Evolutionary conservation across 64 coral and sea anemone species (phyloP), one percentile per base, ranked within the genome.

Genomic region (Exaiptasia diaphana): DNA sequence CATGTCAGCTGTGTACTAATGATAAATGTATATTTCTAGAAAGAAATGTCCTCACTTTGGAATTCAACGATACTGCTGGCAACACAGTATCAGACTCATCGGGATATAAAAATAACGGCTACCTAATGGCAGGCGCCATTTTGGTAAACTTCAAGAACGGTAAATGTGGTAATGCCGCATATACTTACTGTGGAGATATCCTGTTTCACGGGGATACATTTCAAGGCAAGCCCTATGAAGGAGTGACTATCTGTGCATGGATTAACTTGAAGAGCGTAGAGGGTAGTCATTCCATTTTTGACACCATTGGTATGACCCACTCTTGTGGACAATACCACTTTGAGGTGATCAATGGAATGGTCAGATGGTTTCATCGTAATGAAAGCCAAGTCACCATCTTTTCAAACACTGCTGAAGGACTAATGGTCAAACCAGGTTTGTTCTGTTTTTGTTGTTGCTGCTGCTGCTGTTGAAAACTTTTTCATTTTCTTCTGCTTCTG

Each of bases 151-250:
- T 99, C 68, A 62, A 85, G 41, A 33, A 89, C 25, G 80, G 90
- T 38, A 79, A 71, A 31, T 99, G 95, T 53, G 90, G 90, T 9
- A 99, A 99, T 21, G 95, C 95, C 12, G 95, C 95, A 5, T 99
- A 92, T 24, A 83, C 81, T 12, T 99, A 92, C 40, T 99, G 84
- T 61, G 95, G 95, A n/a, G 95, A 99, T 23, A 99, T 99, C 48
- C 61, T 99, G 21, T 99, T 99, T 73, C 95, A 99, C 37, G 95
- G 95, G 1, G 95, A 99, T 67, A 99, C 95, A 42, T 99, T 99
- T 74, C 95, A 99, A 69, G 76, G 41, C 22, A 89, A 85, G 50
- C 90, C 89, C 27, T 68, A 72, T 28, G 85, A 74, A 43, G 95
- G 79, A 33, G 79, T 92, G 7, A 99, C 95, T 0, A 32, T 99